Percentiles rank a stretch among this genome's conserved stretches.
phyloP scores from a whole-genome alignment of 2,888 invertebrate species.

The Drosophila maculinotata region DNA sequence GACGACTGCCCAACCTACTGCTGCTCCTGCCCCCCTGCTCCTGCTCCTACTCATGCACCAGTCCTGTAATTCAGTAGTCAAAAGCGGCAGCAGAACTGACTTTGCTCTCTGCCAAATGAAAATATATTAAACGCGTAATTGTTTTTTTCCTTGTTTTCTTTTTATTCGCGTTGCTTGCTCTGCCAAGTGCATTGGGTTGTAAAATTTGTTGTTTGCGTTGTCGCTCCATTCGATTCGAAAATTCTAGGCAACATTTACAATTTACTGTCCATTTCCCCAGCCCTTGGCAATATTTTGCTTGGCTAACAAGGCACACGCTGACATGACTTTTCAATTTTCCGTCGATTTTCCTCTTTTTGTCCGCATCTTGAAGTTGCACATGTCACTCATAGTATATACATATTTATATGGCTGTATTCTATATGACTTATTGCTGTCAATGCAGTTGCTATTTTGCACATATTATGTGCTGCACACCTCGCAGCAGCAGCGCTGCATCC shows the following conservation, averaged over 20 bases:
- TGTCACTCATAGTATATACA: conserved; percentile 24
- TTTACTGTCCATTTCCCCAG: conserved; percentile 44
- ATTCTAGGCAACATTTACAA: conserved; percentile 51
- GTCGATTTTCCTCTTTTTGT: conserved; percentile 34
- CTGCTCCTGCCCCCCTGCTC: neutral
- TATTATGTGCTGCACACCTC: conserved; percentile 38
- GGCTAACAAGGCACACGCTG: conserved; percentile 12
- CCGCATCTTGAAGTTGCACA: conserved; percentile 31
- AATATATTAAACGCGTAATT: conserved; percentile 79
- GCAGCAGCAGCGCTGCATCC: conserved; percentile 14
- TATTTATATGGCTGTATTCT: conserved; percentile 25
- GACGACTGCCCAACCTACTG: conserved; percentile 38
- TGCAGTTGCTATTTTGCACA: conserved; percentile 33
- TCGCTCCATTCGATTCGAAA: conserved; percentile 52
- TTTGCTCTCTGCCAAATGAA: conserved; percentile 62
- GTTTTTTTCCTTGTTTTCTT: conserved; percentile 48
- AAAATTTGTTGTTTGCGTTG: conserved; percentile 70
- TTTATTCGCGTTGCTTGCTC: conserved; percentile 20
- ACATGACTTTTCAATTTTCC: conserved; percentile 72
- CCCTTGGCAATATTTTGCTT: conserved; percentile 21
- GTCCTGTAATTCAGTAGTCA: conserved; percentile 59
- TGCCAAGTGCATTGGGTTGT: conserved; percentile 72
- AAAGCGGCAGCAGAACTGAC: conserved; percentile 31
- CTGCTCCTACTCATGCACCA: conserved; percentile 3
- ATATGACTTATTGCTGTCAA: conserved; percentile 48